Conservation (phyloP, 2,888 invertebrate species). For the Troides aeacus region DNA sequence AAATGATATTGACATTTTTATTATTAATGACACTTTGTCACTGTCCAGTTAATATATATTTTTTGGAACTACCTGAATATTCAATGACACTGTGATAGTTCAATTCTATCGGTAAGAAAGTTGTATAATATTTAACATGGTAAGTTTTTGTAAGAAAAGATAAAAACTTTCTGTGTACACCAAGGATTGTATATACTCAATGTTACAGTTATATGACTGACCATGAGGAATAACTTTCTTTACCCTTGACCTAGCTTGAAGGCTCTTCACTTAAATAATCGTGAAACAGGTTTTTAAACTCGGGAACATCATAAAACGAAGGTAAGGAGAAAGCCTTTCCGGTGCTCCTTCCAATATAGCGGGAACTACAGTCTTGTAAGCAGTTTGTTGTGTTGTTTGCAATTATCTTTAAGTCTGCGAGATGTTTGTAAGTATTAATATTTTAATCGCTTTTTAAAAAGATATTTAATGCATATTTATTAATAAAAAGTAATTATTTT, state of each 20-base stretch:
- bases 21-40: neutral
- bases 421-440: conserved; percentile 19
- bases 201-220: neutral
- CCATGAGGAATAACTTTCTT: conserved; percentile 17
- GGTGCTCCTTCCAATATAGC: conserved; percentile 33
- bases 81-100: too few species aligned
- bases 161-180: too few species aligned
- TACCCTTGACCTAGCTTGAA: conserved; percentile 10
- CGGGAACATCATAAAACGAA: conserved; percentile 10
- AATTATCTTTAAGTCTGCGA: conserved; percentile 1
- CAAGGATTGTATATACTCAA: too few species aligned
- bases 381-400: conserved; percentile 7
- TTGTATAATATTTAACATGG: too few species aligned
- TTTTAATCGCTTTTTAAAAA: neutral
- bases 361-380: conserved; percentile 2
- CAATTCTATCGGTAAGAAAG: too few species aligned
- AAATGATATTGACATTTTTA: neutral
- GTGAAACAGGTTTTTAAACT: conserved; percentile 18
- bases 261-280: conserved; percentile 18
- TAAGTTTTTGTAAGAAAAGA: too few species aligned
- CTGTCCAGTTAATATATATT: neutral
- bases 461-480: neutral
- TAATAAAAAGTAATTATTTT: neutral
- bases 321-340: conserved; percentile 51
- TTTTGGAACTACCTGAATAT: too few species aligned